Evolutionary conservation across 2,888 invertebrate species (phyloP), one percentile per base, ranked within the genome.

Genomic region (Sycophila texana): DNA sequence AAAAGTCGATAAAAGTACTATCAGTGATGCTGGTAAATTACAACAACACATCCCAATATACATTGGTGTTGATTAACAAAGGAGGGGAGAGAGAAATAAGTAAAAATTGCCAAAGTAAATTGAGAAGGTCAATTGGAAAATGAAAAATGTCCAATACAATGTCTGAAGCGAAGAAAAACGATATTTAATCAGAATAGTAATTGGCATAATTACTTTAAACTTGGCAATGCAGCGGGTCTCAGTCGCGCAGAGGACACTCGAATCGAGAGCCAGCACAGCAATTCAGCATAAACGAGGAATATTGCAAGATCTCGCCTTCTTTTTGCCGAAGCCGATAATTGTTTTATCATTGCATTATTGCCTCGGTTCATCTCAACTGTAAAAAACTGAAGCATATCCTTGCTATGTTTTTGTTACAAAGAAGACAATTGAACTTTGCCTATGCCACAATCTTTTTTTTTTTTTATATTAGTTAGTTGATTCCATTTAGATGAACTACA

Each of bases 141-240:
- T 16, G 39, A 60, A 22, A 57, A 39, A 49, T 47, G 14, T 60
- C 30, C 13, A 39, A 47, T 30, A 74, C 74, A 74, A 67, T 74
- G 55, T 39, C 53, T n/a, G 20, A 16, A 13, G 22, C n/a, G 26
- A 2, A 63, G 26, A n/a, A 70, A 60, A 51, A 51, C 67, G n/a
- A 70, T 53, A 68, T 75, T 76, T 61, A 76, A 70, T 76, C 47
- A 51, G 53, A 22, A 63, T 39, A 55, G n/a, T 53, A 55, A 61
- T 63, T 55, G 70, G 18, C 68, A 55, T 76, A 61, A 70, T 76
- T 63, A 68, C 68, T 70, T 60, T 53, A 70, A 70, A 70, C 70
- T 77, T 77, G 77, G 71, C 77, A 71, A 49, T 57, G 71, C 71
- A 10, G 10, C 63, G 2, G 14, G 47, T 49, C 26, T 67, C 51